Base-by-base conservation (phyloP, 2,113 vertebrate genomes). In the Seriola rivoliana region DNA sequence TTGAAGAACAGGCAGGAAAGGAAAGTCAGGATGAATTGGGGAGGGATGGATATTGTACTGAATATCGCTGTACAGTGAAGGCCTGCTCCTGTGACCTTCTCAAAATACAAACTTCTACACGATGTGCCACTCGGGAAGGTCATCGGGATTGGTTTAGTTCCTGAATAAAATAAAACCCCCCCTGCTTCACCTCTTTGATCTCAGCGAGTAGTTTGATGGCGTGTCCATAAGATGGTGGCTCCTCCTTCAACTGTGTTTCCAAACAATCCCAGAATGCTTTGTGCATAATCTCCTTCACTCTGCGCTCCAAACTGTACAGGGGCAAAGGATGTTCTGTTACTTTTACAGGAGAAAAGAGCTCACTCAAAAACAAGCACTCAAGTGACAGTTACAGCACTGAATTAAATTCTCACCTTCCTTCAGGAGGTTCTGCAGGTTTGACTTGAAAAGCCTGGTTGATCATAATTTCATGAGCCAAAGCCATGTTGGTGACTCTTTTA, bases 221-320 rank as follows among this genome's bases (percentile, higher is more conserved):
- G 11, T 95, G 90, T 46, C 34, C 76, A 8, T 94, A 95, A 1
- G 88, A 75, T 0, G 97, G 98, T 1, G 98, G 98, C 2, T 97
- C 96, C 86, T 98, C 96, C 78, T 93, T 96, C 64, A 99, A 78
- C 89, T 99, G 97, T 55, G 91, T 88, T 91, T 97, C 97, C 91
- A 99, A 94, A 86, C 95, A 96, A 84, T 99, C 97, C 98, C 98
- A 99, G 93, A 99, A 99, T 78, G 96, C 97, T 94, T 97, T 97
- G 91, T 98, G 98, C 85, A 99, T 95, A 63, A 99, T 97, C 46
- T 99, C 98, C 86, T 97, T 97, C 17, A 99, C 96, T 89, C 85
- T 95, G 89, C 95, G 98, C 93, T 98, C 95, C 89, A 99, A 96
- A 92, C 98, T 99, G 93, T 16, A 59, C 10, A 67, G 14, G 19